Evolutionary conservation across 2,797 vertebrate genomes (phyloP), one percentile per base, ranked within the genome.

Genomic region (Thripadectes ignobilis): DNA sequence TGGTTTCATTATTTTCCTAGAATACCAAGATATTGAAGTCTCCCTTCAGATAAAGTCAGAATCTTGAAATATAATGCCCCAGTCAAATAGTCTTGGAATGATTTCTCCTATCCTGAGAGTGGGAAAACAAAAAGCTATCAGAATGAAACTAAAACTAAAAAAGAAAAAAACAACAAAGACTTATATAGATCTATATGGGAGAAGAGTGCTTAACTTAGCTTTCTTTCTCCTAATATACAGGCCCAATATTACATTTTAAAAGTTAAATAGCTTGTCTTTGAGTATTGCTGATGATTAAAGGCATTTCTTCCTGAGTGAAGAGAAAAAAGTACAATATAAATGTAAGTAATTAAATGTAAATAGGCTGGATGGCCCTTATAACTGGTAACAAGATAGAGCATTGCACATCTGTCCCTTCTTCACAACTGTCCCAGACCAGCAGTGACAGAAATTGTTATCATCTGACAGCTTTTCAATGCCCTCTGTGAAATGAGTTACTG

Each of bases 271-370:
- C 19, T 79, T 78, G 6, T 27, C 20, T 80, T 86, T 77, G 20
- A 67, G 7, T 3, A 11, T 59, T 77, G 22, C 6, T 85, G 29
- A 84, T 78, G 22, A 58, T 14, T 62, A 23, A 55, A 23, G 32
- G 2, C 5, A 21, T 61, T 91, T 85, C n/a, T 74, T 84, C 46
- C 30, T 59, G 24, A 83, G 39, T 2, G 72, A 85, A 58, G 24
- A 71, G 16, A 65, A 88, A 72, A 43, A 73, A 32, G 13, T 63
- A 36, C 51, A 85, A 92, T 63, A 38, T 4, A 41, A 59, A 87
- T 63, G 22, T 75, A 91, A 87, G 84, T 81, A 74, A 75, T 94
- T 95, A 51, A 89, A 67, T 5, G n/a, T 59, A 91, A 95, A 85
- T 48, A 65, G 38, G 38, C 43, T 20, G 21, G 14, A 69, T 14